Evolutionary conservation across 2,113 vertebrate genomes (phyloP), one percentile per base, ranked within the genome.

Genomic region (Periophthalmus modestus): DNA sequence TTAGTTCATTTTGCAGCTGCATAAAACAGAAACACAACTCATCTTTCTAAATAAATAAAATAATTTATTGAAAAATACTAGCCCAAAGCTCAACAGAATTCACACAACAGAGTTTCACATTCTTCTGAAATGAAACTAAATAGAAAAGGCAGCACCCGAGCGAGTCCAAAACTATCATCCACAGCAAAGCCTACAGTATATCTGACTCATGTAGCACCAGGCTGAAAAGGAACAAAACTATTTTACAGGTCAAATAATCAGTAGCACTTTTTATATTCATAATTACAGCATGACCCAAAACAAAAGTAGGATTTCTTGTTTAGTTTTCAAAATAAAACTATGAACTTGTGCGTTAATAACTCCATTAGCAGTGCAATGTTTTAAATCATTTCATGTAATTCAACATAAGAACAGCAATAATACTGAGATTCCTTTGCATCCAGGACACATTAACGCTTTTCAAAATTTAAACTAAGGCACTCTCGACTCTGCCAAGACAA

Each of bases 11-110:
- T 59, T 59, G 13, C 24, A 13, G 5, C 19, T 18, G 19, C 28
- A 19, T 28, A 23, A 14, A n/a, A 9, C 7, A 65, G 33, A 65
- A 39, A 36, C 19, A 65, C 62, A 65, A 28, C 3, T 28, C 2
- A 12, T 12, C 12, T 5, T 10, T n/a, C 16, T 10, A 43, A 13
- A 47, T 59, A 87, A 79, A 85, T 85, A 88, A 84, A 87, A 85
- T 70, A 83, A 74, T 62, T 33, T 34, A 34, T 62, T 18, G 33
- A 68, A 74, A 82, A 90, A 85, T 86, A 86, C 24, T 18, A 62
- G 1, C 7, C 15, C n/a, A 55, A 75, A 77, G 63, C 50, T 71
- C 75, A 83, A 68, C 71, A 48, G 46, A 62, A 68, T 7, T 39
- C 21, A 58, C 33, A 34, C 19, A 34, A 34, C 54, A 46, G 12